Conservation (phyloP, 2,113 vertebrate genomes). For the Abramis brama region DNA sequence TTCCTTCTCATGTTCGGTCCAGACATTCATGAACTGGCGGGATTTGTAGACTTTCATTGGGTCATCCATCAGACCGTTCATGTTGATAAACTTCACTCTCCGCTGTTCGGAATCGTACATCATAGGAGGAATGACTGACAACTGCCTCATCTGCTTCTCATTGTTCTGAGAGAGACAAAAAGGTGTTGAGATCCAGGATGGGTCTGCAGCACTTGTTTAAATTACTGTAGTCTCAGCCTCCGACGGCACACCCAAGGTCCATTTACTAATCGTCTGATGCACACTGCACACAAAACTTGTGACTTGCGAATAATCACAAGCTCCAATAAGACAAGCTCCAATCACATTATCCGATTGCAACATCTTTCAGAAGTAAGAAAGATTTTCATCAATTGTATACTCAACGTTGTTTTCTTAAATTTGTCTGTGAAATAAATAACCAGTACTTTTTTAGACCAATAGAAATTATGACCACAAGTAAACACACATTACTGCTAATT, state of each 20-base stretch:
- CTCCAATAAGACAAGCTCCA: not conserved
- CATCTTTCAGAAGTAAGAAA: not conserved
- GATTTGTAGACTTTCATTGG: constrained; percentile 98
- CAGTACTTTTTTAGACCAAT: not conserved
- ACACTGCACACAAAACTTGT: not conserved
- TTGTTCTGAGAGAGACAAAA: constrained; percentile 83
- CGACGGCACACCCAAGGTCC: not conserved
- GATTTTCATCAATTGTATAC: not conserved
- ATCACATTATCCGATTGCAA: not conserved
- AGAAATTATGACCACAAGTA: not conserved
- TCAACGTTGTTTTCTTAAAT: not conserved
- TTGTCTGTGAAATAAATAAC: not conserved
- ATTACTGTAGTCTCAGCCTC: not conserved
- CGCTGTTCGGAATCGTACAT: constrained; percentile 97
- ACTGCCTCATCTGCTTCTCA: constrained; percentile 98
- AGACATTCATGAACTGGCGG: constrained; percentile 99
- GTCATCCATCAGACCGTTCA: constrained; percentile 98
- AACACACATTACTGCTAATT: not conserved
- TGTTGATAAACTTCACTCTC: constrained; percentile 98
- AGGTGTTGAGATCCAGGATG: constrained; percentile 3
- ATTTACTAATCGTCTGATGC: not conserved
- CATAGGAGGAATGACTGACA: constrained; percentile 98
- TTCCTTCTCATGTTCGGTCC: constrained; percentile 98
- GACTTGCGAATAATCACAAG: not conserved
- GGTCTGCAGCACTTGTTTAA: not conserved